Conservation (phyloP, 2,888 invertebrate genomes). For the Chrysolina americana region DNA sequence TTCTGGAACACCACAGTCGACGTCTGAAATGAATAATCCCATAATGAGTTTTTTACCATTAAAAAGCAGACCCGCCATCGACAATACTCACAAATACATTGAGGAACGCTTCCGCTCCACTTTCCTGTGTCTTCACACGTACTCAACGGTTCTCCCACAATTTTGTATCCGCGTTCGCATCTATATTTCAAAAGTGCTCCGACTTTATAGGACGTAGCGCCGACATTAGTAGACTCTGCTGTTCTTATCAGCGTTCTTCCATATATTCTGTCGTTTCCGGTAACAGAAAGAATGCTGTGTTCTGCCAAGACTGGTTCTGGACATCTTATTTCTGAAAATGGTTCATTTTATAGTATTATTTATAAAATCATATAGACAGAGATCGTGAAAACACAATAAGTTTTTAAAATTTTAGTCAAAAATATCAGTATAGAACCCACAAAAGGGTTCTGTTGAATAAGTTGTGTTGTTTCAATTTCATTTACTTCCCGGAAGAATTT, state of each 20-base stretch:
- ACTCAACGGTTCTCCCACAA: constrained; percentile 86
- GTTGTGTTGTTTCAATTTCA: no score
- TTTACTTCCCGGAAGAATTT: no score
- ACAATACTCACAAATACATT: constrained; percentile 84
- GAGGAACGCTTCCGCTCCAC: constrained; percentile 88
- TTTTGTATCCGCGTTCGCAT: constrained; percentile 91
- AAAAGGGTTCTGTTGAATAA: no score
- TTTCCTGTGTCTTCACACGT: constrained; percentile 89
- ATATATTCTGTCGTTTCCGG: constrained; percentile 92
- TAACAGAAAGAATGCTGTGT: constrained; percentile 89
- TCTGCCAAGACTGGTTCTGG: constrained; percentile 86
- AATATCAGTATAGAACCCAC: no score
- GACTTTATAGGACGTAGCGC: constrained; percentile 86
- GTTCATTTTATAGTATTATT: background rate
- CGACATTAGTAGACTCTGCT: constrained; percentile 76
- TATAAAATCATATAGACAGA: background rate
- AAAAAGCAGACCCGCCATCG: no score
- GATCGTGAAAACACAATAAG: no score
- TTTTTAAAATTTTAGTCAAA: no score
- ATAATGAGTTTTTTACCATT: background rate
- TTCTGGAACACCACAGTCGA: constrained; percentile 87
- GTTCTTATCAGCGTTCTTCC: constrained; percentile 87
- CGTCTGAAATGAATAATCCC: constrained; percentile 74
- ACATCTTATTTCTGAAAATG: constrained; percentile 84
- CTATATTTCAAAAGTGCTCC: constrained; percentile 90